Base-by-base conservation (phyloP, 2,113 vertebrate genomes). In the Mesoclemmys tuberculata region DNA sequence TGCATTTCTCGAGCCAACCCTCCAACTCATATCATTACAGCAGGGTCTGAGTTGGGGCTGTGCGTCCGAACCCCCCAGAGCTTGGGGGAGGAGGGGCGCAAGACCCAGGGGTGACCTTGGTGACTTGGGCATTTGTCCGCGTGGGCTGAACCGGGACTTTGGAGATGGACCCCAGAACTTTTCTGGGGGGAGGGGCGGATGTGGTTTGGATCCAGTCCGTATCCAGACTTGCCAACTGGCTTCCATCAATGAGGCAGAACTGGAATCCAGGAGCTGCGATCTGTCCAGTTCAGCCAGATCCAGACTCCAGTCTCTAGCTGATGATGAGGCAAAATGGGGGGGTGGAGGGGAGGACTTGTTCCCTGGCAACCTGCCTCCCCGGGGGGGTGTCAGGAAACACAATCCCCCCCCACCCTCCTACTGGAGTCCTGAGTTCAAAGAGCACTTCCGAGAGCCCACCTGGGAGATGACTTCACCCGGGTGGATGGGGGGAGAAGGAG, bases 401-500 rank as follows among this genome's bases (percentile, higher is more conserved):
- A 46, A 78, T 46, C 11, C 71, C 68, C 87, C 38, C 54, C 38
- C 51, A 46, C 5, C 46, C 46, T 46, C 87, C 78, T 79, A 68
- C 49, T 24, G 74, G 52, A 58, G 41, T 6, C 51, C 41, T 18
- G 80, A 51, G 80, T 46, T 49, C 79, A 82, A 80, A 92, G 84
- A 84, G 81, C 84, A 91, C 55, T 55, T 38, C 56, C 79, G 58
- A 79, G 80, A 79, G 83, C 74, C 64, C 74, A 44, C 54, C 80
- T n/a, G 52, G 44, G 58, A 82, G 74, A 75, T 92, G 90, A 92
- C 71, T 84, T 92, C 90, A 92, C 84, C 85, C 38, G 78, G 48
- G 79, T 81, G 19, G 51, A 92, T 77, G 82, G 68, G 51, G 64
- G 77, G n/a, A 35, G 71, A 11, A 27, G 38, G 71, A 55, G 82